These are phyloP conservation scores for Pseudochirops cupreus DNA, from an alignment of 2,797 vertebrate species.

Conservation along the genomic window DNA sequence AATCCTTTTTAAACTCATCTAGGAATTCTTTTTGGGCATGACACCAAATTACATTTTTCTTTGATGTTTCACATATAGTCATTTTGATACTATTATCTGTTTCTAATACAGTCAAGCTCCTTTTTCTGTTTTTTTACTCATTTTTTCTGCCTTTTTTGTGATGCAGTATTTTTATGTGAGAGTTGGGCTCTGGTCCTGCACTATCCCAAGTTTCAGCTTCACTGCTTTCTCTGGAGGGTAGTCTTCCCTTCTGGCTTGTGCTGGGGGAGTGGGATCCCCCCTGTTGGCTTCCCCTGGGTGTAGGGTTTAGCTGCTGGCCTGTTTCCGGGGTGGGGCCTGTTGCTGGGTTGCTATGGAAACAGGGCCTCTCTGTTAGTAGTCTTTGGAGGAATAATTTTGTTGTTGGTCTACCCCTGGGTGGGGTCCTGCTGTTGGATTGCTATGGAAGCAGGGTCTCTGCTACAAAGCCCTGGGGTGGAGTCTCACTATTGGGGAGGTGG, in stretches of 20 bases:
- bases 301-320: not conserved
- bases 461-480: no score
- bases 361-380: not conserved
- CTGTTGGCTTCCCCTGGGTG: not conserved
- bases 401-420: no score
- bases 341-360: not conserved
- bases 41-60: not conserved
- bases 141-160: not conserved
- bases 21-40: not conserved
- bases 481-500: no score
- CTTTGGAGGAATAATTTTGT: no score
- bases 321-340: not conserved
- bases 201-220: not conserved
- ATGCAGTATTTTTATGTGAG: not conserved
- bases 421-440: not conserved
- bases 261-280: no score
- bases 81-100: not conserved
- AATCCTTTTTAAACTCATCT: not conserved
- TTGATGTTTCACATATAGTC: not conserved
- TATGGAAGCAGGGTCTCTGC: no score
- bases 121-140: not conserved
- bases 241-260: not conserved
- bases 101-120: not conserved
- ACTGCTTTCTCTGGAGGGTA: not conserved
- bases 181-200: not conserved